Conservation (phyloP, 2,888 invertebrate genomes). For the Unio delphinus region DNA sequence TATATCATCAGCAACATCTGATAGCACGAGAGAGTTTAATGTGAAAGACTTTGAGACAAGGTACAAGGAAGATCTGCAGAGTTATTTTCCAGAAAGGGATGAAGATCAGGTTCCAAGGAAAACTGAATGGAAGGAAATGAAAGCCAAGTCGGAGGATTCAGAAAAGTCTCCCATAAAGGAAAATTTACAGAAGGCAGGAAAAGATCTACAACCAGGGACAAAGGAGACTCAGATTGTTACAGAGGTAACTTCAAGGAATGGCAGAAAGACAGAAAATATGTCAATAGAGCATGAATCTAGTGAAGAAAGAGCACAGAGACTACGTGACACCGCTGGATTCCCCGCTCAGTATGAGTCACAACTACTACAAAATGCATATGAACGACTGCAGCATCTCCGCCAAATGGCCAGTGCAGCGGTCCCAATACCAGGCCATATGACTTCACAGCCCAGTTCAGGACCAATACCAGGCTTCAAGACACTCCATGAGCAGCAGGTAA, state of each 20-base stretch:
- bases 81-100: too few relatives aligned
- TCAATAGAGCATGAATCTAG: too few relatives aligned
- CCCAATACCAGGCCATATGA: not conserved
- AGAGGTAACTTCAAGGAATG: too few relatives aligned
- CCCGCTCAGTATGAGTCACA: constrained; percentile 19
- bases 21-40: too few relatives aligned
- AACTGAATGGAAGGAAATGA: not conserved
- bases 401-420: constrained; percentile 4
- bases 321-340: not conserved
- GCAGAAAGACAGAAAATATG: too few relatives aligned
- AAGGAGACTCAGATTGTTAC: not conserved
- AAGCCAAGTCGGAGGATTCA: constrained; percentile 5
- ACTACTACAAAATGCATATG: constrained; percentile 21
- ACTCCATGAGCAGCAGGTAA: constrained; percentile 61
- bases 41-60: too few relatives aligned
- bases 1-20: too few relatives aligned
- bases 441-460: constrained; percentile 38
- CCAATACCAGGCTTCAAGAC: constrained; percentile 58
- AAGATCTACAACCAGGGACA: not conserved
- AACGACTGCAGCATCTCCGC: constrained; percentile 9
- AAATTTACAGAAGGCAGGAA: not conserved
- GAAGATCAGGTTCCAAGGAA: too few relatives aligned
- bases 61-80: too few relatives aligned
- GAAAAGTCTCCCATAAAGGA: not conserved
- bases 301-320: too few relatives aligned